Evolutionary conservation across 1,140 invertebrate genomes (phyloP), one percentile per base, ranked within the genome.

Genomic region (Diachasmimorpha longicaudata): DNA sequence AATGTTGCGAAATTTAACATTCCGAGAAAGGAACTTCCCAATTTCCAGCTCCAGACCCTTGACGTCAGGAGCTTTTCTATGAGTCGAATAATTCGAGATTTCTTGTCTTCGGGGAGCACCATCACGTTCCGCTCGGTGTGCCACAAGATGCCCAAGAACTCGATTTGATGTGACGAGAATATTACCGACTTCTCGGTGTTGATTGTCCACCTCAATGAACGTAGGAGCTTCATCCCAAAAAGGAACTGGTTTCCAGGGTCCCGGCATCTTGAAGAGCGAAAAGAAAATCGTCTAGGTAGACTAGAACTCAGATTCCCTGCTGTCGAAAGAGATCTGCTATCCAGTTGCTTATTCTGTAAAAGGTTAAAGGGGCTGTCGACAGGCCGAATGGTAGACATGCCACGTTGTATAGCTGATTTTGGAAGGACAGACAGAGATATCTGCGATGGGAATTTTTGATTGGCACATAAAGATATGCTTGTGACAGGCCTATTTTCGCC

Each of bases 261-360:
- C 74, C 36, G 77, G 77, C 71, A 82, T 84, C 79, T 39, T 68
- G 77, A 46, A 66, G 74, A 42, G 13, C 86, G 78, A 63, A 83
- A 1, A 82, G 37, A 55, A 76, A 82, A 58, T 85, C 81, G 83
- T 84, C 79, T 23, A 83, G 70, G 68, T 84, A 84, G 0, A 85
- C 81, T 4, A 44, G 4, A 67, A 48, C 21, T 16, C 84, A 21
- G 0, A 85, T 78, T 0, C 84, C 81, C 23, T 76, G 63, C 4
- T 66, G 42, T 1, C 81, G 81, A 68, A 86, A 76, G 68, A 78
- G 48, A 67, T 81, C 80, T 19, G 81, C 81, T 11, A 86, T 69
- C 84, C 83, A 85, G 52, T 87, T 86, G 31, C 83, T 82, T 31
- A 86, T 16, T 9, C 75, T 77, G 37, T 82, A 76, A 63, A 86